Evolutionary conservation across 2,113 vertebrate species (phyloP).

Genomic region (Herpetotheres cachinnans): DNA sequence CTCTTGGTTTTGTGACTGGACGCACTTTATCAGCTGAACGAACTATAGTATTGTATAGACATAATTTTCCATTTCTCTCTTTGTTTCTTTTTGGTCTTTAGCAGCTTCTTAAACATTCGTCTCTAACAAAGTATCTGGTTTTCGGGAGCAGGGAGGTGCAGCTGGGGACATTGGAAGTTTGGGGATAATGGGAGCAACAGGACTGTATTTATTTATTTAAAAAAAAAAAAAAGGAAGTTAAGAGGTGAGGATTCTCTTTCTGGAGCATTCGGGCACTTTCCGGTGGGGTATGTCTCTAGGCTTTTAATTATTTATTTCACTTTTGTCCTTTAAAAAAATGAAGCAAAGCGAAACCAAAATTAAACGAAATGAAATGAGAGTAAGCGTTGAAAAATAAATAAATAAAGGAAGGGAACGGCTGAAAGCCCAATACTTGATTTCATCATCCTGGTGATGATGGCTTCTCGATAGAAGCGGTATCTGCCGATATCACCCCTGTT

Average conservation of each 20-base stretch:
- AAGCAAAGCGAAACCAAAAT: conserved; percentile 16
- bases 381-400: conserved; percentile 12
- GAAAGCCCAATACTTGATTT: conserved; percentile 36
- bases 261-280: conserved; percentile 73
- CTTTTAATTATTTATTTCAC: conserved; percentile 65
- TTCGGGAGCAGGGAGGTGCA: not conserved
- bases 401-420: not conserved
- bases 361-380: conserved; percentile 1
- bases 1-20: not conserved
- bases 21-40: conserved; percentile 26
- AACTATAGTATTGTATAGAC: not conserved
- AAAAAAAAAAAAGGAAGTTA: not conserved
- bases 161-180: conserved; percentile 2
- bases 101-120: not conserved
- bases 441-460: conserved; percentile 41
- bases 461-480: conserved; percentile 56
- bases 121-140: not conserved
- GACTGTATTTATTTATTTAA: conserved; percentile 36
- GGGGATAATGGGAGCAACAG: conserved; percentile 40
- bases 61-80: conserved; percentile 16
- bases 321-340: conserved; percentile 42
- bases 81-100: not conserved
- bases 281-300: conserved; percentile 16
- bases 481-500: conserved; percentile 55
- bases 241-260: conserved; percentile 58